Evolutionary conservation across 2,888 invertebrate genomes (phyloP).

Genomic region (Vanessa cardui): DNA sequence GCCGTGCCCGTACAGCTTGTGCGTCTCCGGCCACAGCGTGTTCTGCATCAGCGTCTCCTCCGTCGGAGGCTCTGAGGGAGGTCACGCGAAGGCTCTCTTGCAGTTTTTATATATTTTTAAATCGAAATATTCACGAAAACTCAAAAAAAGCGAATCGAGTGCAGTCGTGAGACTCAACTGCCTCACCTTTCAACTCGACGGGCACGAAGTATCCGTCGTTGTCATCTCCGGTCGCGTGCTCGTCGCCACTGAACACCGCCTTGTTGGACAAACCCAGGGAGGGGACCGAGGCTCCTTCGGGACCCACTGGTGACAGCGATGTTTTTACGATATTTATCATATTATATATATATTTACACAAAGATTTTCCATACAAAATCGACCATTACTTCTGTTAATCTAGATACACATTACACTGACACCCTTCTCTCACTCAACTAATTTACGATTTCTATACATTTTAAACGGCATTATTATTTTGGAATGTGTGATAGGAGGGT

Average conservation of each 20-base stretch:
- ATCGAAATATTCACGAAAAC: no score
- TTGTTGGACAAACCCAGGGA: constrained; percentile 98
- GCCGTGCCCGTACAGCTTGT: constrained; percentile 98
- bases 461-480: no score
- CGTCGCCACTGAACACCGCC: constrained; percentile 87
- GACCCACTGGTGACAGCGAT: constrained; percentile 52
- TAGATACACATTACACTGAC: no score
- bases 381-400: no score
- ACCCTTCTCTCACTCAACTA: no score
- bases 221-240: constrained; percentile 47
- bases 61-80: constrained; percentile 90
- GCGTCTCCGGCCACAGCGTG: constrained; percentile 97
- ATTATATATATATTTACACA: no score
- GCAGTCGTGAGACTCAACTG: not conserved
- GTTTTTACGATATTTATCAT: no score
- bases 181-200: constrained; percentile 59
- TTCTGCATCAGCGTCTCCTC: constrained; percentile 96
- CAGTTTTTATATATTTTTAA: not conserved
- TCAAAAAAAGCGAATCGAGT: no score
- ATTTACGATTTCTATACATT: no score
- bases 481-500: no score
- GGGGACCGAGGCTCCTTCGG: constrained; percentile 94
- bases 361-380: no score
- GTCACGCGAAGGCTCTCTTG: not conserved
- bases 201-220: constrained; percentile 68